Percentiles rank a stretch among this genome's conserved stretches.
Evolutionary conservation across 2,797 vertebrate species (phyloP).

Genomic region (Valencia hispanica): DNA sequence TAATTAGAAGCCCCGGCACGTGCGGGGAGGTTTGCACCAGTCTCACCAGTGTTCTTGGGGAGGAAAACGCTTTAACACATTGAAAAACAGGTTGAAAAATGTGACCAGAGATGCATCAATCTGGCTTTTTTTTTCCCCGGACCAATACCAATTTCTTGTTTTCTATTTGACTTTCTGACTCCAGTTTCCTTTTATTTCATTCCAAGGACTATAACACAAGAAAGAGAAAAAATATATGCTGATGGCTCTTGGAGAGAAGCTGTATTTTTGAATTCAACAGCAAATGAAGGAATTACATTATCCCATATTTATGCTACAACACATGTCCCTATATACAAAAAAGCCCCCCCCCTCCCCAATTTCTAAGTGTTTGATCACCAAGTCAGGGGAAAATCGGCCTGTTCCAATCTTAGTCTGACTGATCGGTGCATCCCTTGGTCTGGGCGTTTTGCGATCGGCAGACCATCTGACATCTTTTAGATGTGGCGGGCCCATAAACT

Average conservation of each 20-base stretch:
- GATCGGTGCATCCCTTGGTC: background rate
- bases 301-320: no score
- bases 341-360: no score
- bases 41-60: no score
- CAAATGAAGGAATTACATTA: background rate
- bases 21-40: background rate
- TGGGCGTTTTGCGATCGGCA: background rate
- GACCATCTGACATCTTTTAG: conserved; percentile 1
- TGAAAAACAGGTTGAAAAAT: background rate
- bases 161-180: background rate
- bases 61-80: no score
- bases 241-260: background rate
- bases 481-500: background rate
- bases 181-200: background rate
- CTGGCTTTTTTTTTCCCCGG: background rate
- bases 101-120: background rate
- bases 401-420: background rate
- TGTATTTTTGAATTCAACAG: background rate
- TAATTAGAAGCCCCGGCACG: background rate
- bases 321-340: background rate
- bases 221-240: background rate
- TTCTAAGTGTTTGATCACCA: no score
- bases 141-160: background rate
- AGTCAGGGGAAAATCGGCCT: background rate
- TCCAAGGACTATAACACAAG: background rate